phyloP scores from a whole-genome alignment of 2,888 invertebrate genomes.

The Aphidius colemani region DNA sequence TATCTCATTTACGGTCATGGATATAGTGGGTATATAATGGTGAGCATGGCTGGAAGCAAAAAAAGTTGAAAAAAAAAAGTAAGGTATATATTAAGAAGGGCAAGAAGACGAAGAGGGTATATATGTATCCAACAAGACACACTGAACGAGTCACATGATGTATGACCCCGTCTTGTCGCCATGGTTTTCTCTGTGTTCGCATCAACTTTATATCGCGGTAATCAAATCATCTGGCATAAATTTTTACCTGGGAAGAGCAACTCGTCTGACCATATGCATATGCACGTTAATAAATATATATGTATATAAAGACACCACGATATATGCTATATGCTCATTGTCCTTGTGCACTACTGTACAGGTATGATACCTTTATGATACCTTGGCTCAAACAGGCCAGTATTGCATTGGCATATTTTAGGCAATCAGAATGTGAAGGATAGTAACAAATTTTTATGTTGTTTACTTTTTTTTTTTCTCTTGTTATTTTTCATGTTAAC shows the following conservation, averaged over 20 bases:
- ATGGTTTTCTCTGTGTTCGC: conserved; percentile 47
- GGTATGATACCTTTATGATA: conserved; percentile 29
- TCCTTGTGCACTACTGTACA: conserved; percentile 14
- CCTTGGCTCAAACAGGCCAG: conserved; percentile 15
- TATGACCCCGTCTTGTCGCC: conserved; percentile 57
- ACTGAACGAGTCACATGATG: conserved; percentile 54
- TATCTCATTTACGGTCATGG: conserved; percentile 56
- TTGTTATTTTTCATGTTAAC: neutral
- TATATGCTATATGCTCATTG: conserved; percentile 41
- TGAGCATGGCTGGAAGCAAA: conserved; percentile 10
- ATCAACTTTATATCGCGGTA: conserved; percentile 59
- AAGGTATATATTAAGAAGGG: conserved; percentile 10
- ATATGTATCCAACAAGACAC: conserved; percentile 28
- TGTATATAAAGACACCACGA: conserved; percentile 30
- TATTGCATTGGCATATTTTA: neutral
- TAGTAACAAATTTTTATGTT: neutral
- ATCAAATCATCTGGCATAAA: conserved; percentile 57
- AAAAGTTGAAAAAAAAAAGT: conserved; percentile 42
- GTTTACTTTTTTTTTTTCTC: conserved; percentile 13
- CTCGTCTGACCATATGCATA: too few species aligned
- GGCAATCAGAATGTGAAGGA: too few species aligned
- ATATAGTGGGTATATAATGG: conserved; percentile 22
- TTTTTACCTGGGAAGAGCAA: conserved; percentile 32
- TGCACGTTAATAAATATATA: too few species aligned
- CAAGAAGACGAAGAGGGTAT: conserved; percentile 7